Conservation (phyloP, 2,888 invertebrate genomes). For the Bursaphelenchus okinawaensis region DNA sequence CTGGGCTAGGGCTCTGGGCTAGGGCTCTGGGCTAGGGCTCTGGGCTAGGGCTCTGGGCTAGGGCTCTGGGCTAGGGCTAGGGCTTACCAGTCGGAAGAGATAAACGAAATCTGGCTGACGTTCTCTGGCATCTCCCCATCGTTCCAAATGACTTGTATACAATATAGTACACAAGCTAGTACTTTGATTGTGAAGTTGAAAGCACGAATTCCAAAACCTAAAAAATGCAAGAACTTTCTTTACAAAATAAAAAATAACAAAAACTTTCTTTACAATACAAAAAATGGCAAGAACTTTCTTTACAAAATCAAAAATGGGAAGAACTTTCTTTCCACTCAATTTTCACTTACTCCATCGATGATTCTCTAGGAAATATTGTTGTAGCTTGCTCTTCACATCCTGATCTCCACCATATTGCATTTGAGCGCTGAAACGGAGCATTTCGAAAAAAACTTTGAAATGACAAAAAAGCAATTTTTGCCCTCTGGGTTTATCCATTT, state of each 20-base stretch:
- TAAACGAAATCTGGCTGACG: constrained; percentile 8
- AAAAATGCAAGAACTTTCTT: too few species aligned
- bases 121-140: constrained; percentile 32
- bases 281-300: too few species aligned
- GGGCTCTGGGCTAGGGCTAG: too few species aligned
- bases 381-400: constrained; percentile 94
- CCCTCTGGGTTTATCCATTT: too few species aligned
- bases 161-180: constrained; percentile 89
- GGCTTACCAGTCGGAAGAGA: not conserved
- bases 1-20: too few species aligned
- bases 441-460: too few species aligned
- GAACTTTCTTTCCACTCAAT: constrained; percentile 6
- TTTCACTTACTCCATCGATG: constrained; percentile 90
- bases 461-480: too few species aligned
- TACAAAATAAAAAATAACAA: too few species aligned
- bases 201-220: constrained; percentile 94
- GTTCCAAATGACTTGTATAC: constrained; percentile 64
- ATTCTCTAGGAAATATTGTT: constrained; percentile 98
- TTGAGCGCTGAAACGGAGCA: constrained; percentile 79
- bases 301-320: too few species aligned
- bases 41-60: too few species aligned
- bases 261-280: too few species aligned
- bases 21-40: too few species aligned
- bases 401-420: constrained; percentile 99
- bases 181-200: constrained; percentile 95